A percentile compares a stretch with the other conserved stretches of the same genome.
Conservation (phyloP, 2,113 vertebrate species). For the Hippoglossus stenolepis region DNA sequence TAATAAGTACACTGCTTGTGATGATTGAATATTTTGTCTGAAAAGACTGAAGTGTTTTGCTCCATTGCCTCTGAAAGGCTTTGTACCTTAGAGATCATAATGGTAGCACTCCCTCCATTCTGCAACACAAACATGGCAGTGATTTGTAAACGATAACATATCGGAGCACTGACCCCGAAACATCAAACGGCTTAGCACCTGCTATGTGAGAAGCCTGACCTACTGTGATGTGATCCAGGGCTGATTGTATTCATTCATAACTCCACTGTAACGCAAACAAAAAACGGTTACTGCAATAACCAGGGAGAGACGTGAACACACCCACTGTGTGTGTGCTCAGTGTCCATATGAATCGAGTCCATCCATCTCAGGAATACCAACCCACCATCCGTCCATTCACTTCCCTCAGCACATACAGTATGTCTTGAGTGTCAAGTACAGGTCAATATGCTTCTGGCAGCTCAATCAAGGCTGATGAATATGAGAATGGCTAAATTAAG, state of each 20-base stretch:
- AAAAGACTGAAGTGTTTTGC: slow-evolving; percentile 1
- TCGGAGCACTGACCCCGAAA: slow-evolving; percentile 46
- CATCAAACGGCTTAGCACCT: slow-evolving; percentile 41
- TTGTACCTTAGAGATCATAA: slow-evolving; percentile 3
- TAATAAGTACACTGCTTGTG: background rate
- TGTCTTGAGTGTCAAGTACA: slow-evolving; percentile 64
- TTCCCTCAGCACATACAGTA: slow-evolving; percentile 54
- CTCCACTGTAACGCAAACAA: slow-evolving; percentile 24
- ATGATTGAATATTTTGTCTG: slow-evolving; percentile 10
- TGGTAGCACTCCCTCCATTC: background rate
- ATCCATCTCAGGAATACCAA: slow-evolving; percentile 49
- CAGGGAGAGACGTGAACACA: slow-evolving; percentile 21
- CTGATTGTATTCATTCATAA: slow-evolving; percentile 49
- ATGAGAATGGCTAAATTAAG: slow-evolving; percentile 24
- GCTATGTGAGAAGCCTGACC: slow-evolving; percentile 35
- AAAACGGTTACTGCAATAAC: slow-evolving; percentile 23
- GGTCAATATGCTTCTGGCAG: slow-evolving; percentile 70
- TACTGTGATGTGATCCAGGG: slow-evolving; percentile 39
- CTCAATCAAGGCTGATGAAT: slow-evolving; percentile 73
- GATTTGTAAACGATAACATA: slow-evolving; percentile 51
- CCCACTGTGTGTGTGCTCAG: slow-evolving; percentile 29
- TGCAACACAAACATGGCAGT: slow-evolving; percentile 34
- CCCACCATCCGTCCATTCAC: slow-evolving; percentile 31
- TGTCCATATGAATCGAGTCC: slow-evolving; percentile 43
- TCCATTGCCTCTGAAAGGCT: slow-evolving; percentile 17